phyloP scores from a whole-genome alignment of 30 jellyfish, hydroid and myxozoan genomes.

The Nemopilema nomurai region DNA sequence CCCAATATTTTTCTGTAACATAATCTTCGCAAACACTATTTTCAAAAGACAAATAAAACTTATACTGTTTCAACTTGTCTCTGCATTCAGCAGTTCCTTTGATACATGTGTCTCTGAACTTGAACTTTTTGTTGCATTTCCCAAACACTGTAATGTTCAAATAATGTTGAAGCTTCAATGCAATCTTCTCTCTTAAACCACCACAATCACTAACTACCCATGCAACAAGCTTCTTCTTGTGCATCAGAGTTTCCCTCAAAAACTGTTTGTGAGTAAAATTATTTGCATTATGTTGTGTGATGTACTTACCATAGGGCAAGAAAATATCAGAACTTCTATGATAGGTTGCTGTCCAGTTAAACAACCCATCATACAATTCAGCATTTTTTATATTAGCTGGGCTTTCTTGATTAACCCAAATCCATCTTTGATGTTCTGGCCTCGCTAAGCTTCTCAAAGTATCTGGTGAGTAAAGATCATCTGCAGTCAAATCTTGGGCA shows the following conservation, averaged over 20 bases:
- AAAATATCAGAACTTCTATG: conserved; percentile 80
- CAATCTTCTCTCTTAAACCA: conserved; percentile 73
- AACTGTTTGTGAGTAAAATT: neutral
- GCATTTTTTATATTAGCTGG: conserved; percentile 62
- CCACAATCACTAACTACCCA: conserved; percentile 97
- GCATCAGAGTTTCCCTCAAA: neutral
- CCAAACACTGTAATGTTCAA: conserved; percentile 91
- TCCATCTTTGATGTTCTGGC: conserved; percentile 77
- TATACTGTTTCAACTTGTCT: conserved; percentile 48
- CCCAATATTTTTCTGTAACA: conserved; percentile 91
- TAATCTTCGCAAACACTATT: conserved; percentile 90
- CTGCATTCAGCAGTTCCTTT: conserved; percentile 60
- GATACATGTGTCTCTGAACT: conserved; percentile 67
- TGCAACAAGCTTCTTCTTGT: conserved; percentile 57
- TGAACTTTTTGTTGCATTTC: conserved; percentile 64
- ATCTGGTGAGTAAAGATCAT: conserved; percentile 34
- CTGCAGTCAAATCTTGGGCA: conserved; percentile 76
- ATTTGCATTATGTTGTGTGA: neutral
- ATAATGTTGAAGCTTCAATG: conserved; percentile 65
- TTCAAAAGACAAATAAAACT: conserved; percentile 88
- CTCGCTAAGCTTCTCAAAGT: conserved; percentile 16
- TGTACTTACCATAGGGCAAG: conserved; percentile 74
- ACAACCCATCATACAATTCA: conserved; percentile 58
- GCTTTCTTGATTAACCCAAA: conserved; percentile 90
- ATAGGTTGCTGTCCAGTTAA: conserved; percentile 96